Base-by-base conservation (phyloP, 2,888 invertebrate species). In the Pachymerium ferrugineum region DNA sequence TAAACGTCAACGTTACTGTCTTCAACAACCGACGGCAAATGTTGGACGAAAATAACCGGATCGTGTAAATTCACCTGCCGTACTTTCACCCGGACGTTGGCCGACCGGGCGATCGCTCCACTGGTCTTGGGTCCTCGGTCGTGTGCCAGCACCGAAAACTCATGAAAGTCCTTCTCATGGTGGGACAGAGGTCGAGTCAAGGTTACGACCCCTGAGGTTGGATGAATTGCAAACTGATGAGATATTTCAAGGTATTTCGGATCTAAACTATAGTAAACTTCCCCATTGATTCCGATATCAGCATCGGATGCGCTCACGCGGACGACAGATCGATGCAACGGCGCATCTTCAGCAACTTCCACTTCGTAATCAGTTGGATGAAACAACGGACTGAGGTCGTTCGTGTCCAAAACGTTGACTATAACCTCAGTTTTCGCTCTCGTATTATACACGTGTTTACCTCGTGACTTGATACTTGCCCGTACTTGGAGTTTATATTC, bases 371-470 rank as follows among this genome's bases (percentile, higher is more conserved):
- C 90, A 70, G 89, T 90, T 28, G 93, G 92, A 82, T 92, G 93
- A 85, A 98, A 98, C 33, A 97, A 85, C 42, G 98, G 98, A 82
- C 90, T 93, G 77, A 97, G 88, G 83, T 97, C 97, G 84, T 94
- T 94, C 74, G 90, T 90, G 84, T 94, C 94, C 75, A 89, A 85
- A 74, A 95, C 88, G 76, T 86, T 86, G 38, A 94, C 89, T 74
- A 87, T 85, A 42, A 94, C 88, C 33, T 84, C 85, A 12, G 91
- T 86, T 80, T 92, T 90, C 72, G 92, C 87, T 80, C 92, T 90
- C 76, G 35, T 22, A 29, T 38, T 42, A 6, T 33, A 8, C 16
- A 29, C n/a, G 35, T 38, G 28, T 16, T 38, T 19, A 22, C 70
- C 70, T 14, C 38, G 29, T 12, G 74, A 77, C 74, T 70, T 79